These are phyloP conservation scores for Scaptomyza reducta DNA, from an alignment of 2,888 invertebrate genomes.

Conservation along the genomic window DNA sequence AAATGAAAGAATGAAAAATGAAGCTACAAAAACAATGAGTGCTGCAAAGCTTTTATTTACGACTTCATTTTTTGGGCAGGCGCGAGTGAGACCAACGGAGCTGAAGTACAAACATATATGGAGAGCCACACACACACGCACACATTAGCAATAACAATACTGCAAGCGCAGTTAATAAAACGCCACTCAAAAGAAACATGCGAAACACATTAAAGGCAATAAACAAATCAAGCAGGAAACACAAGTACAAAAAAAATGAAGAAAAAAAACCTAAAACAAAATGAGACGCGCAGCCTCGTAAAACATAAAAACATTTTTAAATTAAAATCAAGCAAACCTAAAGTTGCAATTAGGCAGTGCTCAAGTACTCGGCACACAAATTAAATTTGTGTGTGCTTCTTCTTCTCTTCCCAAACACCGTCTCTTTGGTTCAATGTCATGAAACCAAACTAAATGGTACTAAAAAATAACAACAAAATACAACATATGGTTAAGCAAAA, in stretches of 20 bases:
- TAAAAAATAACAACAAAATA: conserved; percentile 4
- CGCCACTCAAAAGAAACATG: conserved; percentile 68
- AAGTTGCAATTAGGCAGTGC: conserved; percentile 56
- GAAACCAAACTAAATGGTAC: conserved; percentile 30
- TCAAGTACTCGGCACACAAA: conserved; percentile 38
- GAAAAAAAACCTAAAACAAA: conserved; percentile 13
- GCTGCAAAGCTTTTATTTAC: conserved; percentile 58
- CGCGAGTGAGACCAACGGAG: conserved; percentile 48
- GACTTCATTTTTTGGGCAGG: conserved; percentile 54
- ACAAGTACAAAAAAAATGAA: conserved; percentile 29
- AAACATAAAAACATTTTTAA: conserved; percentile 39
- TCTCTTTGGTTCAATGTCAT: conserved; percentile 33
- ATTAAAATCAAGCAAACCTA: conserved; percentile 55
- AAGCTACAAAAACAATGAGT: conserved; percentile 23
- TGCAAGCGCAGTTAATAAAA: conserved; percentile 62
- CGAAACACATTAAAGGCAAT: conserved; percentile 77
- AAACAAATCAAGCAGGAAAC: conserved; percentile 78
- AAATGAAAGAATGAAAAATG: conserved; percentile 23
- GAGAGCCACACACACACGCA: conserved; percentile 7
- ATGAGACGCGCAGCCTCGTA: conserved; percentile 35
- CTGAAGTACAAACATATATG: conserved; percentile 3
- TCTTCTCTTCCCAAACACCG: conserved; percentile 8
- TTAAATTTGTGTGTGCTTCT: conserved; percentile 13
- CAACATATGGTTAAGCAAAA: conserved; percentile 40
- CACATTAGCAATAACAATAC: conserved; percentile 5